Evolutionary conservation across 2,113 vertebrate genomes (phyloP).

Genomic region (Sula dactylatra): DNA sequence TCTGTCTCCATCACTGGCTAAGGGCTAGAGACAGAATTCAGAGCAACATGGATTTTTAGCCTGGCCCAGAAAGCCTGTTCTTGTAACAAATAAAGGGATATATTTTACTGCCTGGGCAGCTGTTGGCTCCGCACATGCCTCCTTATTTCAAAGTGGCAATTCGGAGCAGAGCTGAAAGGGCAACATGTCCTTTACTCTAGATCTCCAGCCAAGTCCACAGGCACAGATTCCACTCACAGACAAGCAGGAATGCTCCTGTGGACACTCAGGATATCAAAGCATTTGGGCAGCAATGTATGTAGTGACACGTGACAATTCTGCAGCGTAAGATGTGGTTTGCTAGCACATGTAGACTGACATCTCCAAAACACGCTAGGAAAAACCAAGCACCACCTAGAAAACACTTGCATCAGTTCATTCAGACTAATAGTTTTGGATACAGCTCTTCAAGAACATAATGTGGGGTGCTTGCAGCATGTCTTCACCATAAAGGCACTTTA

Average conservation of each 20-base stretch:
- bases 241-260: constrained; percentile 13
- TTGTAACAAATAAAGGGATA: not conserved
- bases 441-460: not conserved
- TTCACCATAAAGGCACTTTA: not conserved
- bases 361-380: not conserved
- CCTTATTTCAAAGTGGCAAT: not conserved
- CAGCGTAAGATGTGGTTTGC: not conserved
- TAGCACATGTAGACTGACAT: not conserved
- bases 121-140: not conserved
- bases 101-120: constrained; percentile 6
- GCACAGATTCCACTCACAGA: constrained; percentile 9
- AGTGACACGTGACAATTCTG: constrained; percentile 4
- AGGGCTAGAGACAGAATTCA: not conserved
- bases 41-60: not conserved
- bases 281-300: not conserved
- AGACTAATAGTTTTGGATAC: not conserved
- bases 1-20: not conserved
- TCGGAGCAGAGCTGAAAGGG: constrained; percentile 28
- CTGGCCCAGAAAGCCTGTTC: not conserved
- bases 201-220: constrained; percentile 35
- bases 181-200: constrained; percentile 39
- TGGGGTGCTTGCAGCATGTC: not conserved
- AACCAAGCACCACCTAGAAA: not conserved
- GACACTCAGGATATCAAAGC: not conserved
- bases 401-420: not conserved